Conservation (phyloP, 37 sponge, comb jelly and placozoan species). For the Chondrilla cf. caribensis region DNA sequence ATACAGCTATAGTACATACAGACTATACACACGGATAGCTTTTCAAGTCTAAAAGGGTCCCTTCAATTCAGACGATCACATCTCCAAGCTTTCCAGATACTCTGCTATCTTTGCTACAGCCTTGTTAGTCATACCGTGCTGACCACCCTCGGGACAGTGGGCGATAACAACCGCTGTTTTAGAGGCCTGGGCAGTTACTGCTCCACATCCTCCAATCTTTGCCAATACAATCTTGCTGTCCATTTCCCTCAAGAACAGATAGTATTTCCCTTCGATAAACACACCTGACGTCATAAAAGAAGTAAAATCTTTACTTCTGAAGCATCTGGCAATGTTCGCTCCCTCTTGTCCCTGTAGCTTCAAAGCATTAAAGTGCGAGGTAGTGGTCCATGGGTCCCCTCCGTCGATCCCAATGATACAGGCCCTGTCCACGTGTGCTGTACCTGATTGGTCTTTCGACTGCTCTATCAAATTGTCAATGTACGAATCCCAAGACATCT, state of each 20-base stretch:
- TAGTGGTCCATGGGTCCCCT: slow-evolving; percentile 53
- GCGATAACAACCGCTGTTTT: slow-evolving; percentile 55
- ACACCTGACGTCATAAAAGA: slow-evolving; percentile 35
- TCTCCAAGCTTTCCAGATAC: slow-evolving; percentile 42
- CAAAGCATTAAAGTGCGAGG: slow-evolving; percentile 32
- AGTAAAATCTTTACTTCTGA: slow-evolving; percentile 36
- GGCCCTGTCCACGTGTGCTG: slow-evolving; percentile 24
- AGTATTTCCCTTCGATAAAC: slow-evolving; percentile 20
- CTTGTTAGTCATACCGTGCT: slow-evolving; percentile 51
- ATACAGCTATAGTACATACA: too few relatives aligned
- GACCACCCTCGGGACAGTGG: slow-evolving; percentile 42
- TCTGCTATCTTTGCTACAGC: slow-evolving; percentile 38
- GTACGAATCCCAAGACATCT: slow-evolving; percentile 52
- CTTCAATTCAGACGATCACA: too few relatives aligned
- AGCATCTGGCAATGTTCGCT: slow-evolving; percentile 22
- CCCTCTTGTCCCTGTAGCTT: slow-evolving; percentile 33
- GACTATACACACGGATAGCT: too few relatives aligned
- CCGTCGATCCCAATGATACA: slow-evolving; percentile 55
- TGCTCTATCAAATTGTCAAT: slow-evolving; percentile 42
- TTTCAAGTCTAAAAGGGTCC: too few relatives aligned
- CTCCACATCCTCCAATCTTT: slow-evolving; percentile 26
- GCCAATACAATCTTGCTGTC: slow-evolving; percentile 43
- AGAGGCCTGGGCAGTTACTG: slow-evolving; percentile 36
- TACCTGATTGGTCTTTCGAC: slow-evolving; percentile 24
- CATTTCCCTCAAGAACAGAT: slow-evolving; percentile 42